phyloP scores from a whole-genome alignment of 92 coral and sea anemone species.

The Virgularia gustaviana region DNA sequence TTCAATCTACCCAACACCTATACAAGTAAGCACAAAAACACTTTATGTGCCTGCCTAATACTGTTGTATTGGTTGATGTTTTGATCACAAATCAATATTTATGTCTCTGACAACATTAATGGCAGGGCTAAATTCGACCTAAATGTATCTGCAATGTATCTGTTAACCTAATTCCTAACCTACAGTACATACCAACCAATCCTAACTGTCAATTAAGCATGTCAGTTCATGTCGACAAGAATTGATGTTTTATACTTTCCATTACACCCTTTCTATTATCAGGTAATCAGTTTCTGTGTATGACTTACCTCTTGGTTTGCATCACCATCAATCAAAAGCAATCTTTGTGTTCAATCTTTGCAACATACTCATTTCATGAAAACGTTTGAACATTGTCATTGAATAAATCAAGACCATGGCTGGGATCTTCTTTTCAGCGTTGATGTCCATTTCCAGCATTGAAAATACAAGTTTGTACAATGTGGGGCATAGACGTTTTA shows the following conservation, averaged over 20 bases:
- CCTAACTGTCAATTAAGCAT: neutral
- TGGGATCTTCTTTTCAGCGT: neutral
- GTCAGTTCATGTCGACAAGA: no score
- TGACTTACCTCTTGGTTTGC: neutral
- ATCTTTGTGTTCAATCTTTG: conserved; percentile 1
- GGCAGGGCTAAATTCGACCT: neutral
- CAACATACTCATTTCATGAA: neutral
- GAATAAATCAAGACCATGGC: neutral
- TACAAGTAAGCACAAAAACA: neutral
- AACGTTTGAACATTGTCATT: conserved; percentile 1
- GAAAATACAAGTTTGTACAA: neutral
- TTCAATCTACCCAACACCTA: conserved; percentile 1
- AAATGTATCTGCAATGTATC: no score
- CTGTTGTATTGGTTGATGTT: no score
- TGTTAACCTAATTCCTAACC: no score
- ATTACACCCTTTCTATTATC: no score
- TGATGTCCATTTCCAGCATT: neutral
- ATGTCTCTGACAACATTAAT: neutral
- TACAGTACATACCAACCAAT: no score
- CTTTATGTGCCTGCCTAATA: no score
- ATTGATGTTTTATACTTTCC: no score
- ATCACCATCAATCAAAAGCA: conserved; percentile 10
- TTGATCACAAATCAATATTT: no score
- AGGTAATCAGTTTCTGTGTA: no score
- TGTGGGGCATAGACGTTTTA: conserved; percentile 2